These are phyloP conservation scores for Acanthosoma haemorrhoidale DNA, from an alignment of 2,888 invertebrate genomes.

Conservation along the genomic window DNA sequence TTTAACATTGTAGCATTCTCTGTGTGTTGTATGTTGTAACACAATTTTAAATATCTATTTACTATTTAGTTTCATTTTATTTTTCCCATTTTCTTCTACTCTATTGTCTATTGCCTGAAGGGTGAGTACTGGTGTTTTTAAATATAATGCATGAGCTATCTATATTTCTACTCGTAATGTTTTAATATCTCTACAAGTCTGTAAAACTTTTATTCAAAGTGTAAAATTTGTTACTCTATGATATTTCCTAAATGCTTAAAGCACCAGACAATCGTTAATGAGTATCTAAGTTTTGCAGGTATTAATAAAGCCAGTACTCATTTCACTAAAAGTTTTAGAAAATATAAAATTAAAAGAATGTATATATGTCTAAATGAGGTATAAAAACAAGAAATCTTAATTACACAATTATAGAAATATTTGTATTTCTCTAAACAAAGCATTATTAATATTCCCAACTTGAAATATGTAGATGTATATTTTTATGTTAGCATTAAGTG, in stretches of 20 bases:
- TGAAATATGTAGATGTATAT: slow-evolving; percentile 20
- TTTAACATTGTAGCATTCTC: slow-evolving; percentile 31
- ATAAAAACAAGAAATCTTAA: not conserved
- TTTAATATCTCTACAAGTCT: not conserved
- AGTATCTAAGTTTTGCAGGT: not conserved
- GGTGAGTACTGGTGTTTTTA: not conserved
- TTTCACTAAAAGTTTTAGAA: not conserved
- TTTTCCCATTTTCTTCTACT: not conserved
- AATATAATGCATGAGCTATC: not conserved
- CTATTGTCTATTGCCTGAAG: not conserved
- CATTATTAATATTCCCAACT: not conserved
- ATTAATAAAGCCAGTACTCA: slow-evolving; percentile 6
- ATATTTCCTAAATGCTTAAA: not conserved
- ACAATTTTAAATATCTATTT: slow-evolving; percentile 46
- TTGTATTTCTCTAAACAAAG: slow-evolving; percentile 15
- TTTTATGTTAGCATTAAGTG: slow-evolving; percentile 15
- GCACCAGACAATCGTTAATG: not conserved
- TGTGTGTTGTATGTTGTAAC: slow-evolving; percentile 62
- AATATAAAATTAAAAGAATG: not conserved
- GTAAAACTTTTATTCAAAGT: not conserved
- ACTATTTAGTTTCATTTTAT: slow-evolving; percentile 3
- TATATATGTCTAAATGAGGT: slow-evolving; percentile 9
- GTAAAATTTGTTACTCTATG: not conserved
- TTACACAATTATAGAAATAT: not conserved
- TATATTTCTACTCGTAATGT: not conserved